Evolutionary conservation across 2,797 vertebrate species (phyloP), one percentile per base, ranked within the genome.

Genomic region (Melanotaenia maccullochi): DNA sequence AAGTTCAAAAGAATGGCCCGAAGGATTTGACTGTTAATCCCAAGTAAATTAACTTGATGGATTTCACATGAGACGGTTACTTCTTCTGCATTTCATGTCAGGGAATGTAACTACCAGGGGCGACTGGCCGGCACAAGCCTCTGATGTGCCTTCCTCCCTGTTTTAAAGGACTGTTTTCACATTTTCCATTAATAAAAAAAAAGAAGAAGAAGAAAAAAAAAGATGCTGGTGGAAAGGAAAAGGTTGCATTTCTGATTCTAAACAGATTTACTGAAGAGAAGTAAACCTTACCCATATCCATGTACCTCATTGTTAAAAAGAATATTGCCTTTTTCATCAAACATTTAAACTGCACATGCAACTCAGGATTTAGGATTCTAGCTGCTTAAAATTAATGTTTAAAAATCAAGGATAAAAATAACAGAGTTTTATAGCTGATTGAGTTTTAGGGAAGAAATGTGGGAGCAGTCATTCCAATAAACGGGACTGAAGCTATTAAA

Each of bases 1-100:
- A 65, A 81, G 61, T 85, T 87, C 80, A 87, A 85, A 90, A 79
- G 77, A 81, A 80, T 44, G 13, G 72, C 87, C 78, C 1, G 28
- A 30, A 68, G 81, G 72, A 33, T 68, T 72, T 36, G 20, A 52
- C 60, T 71, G 55, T 66, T 76, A 83, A 82, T 76, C 66, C 62
- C 16, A 52, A 76, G 55, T 52, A 78, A 78, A 75, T 76, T 64
- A 66, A 82, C 68, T 54, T 54, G 64, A 86, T 70, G 68, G 65
- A 76, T 72, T 75, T 68, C 73, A 74, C 64, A 66, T 79, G 73
- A 81, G 76, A 83, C 67, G 51, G 55, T 60, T 69, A 59, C 40
- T 73, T 28, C 44, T 68, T 22, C 1, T 28, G 20, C 59, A 57
- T 40, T 32, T 71, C 33, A 57, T 79, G 40, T 83, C 47, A 4